Evolutionary conservation across 2,888 invertebrate genomes (phyloP).

Genomic region (Sycophila texana): DNA sequence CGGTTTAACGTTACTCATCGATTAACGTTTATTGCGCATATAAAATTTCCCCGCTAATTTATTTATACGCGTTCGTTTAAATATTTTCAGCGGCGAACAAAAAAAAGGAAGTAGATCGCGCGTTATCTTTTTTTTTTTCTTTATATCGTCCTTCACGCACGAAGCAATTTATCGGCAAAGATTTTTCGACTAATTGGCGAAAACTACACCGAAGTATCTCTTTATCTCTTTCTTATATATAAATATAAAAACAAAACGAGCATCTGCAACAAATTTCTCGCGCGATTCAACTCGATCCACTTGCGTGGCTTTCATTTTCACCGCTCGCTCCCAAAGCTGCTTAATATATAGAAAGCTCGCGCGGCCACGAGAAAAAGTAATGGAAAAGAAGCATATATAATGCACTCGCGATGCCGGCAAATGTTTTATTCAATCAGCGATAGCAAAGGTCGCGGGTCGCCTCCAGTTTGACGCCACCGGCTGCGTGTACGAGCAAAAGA

Average conservation of each 20-base stretch:
- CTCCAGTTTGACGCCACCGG: slow-evolving; percentile 35
- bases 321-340: no score
- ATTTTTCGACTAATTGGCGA: no score
- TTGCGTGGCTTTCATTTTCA: no score
- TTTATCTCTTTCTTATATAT: not conserved
- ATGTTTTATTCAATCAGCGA: slow-evolving; percentile 54
- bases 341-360: no score
- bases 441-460: slow-evolving; percentile 52
- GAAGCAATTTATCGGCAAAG: no score
- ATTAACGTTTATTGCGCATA: slow-evolving; percentile 11
- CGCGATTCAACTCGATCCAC: no score
- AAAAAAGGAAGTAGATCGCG: not conserved
- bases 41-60: not conserved
- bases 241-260: not conserved
- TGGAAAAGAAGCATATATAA: slow-evolving; percentile 17
- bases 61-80: no score
- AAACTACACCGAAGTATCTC: no score
- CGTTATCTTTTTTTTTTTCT: no score
- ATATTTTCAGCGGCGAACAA: not conserved
- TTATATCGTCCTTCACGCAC: no score
- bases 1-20: slow-evolving; percentile 14
- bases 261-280: no score
- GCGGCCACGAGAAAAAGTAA: not conserved
- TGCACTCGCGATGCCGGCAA: slow-evolving; percentile 29
- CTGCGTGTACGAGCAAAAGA: no score